Conservation (phyloP, 1,140 invertebrate genomes). For the Caenorhabditis brenneri region DNA sequence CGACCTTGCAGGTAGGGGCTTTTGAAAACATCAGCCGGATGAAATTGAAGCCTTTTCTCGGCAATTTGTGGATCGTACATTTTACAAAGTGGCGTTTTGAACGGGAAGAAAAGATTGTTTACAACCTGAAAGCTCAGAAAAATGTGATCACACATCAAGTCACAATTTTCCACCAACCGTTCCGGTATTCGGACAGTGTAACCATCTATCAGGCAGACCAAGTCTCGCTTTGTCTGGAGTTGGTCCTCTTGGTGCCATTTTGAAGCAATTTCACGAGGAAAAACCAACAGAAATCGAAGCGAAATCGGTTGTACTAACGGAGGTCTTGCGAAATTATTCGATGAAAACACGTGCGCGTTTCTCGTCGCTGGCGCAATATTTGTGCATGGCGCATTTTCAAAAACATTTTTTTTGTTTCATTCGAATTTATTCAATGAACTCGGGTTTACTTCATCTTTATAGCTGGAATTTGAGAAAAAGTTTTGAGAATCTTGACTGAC, state of each 20-base stretch:
- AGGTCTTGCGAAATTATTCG: not conserved
- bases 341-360: not conserved
- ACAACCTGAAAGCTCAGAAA: slow-evolving; percentile 56
- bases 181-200: slow-evolving; percentile 68
- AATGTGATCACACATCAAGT: not conserved
- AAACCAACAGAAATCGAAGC: not conserved
- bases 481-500: not conserved
- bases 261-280: not conserved
- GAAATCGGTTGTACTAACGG: not conserved
- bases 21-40: slow-evolving; percentile 58
- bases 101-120: slow-evolving; percentile 63
- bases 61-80: slow-evolving; percentile 64
- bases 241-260: slow-evolving; percentile 51
- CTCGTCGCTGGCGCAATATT: not conserved
- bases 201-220: slow-evolving; percentile 65
- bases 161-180: slow-evolving; percentile 54
- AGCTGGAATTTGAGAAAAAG: not conserved
- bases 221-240: slow-evolving; percentile 55
- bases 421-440: not conserved
- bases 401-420: not conserved
- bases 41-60: slow-evolving; percentile 59
- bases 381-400: not conserved
- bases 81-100: slow-evolving; percentile 68
- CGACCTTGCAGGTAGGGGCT: slow-evolving; percentile 62
- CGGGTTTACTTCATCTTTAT: not conserved